Percentiles rank a stretch among this genome's conserved stretches.
These are phyloP conservation scores for Bombus ignitus DNA, from an alignment of 1,140 invertebrate species.

Conservation along the genomic window DNA sequence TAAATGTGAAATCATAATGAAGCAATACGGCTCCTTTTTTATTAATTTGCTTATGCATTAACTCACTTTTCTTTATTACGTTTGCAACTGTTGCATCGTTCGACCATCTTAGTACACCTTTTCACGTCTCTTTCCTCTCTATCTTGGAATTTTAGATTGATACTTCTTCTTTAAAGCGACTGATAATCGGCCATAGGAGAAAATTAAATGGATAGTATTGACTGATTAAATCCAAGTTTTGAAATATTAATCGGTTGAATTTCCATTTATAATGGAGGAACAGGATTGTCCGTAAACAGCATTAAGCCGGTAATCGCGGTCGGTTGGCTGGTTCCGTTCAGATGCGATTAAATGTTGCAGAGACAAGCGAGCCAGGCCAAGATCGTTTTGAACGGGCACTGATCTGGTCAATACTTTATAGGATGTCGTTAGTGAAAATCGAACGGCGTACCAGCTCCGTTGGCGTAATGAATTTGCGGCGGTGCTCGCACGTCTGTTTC, in stretches of 20 bases:
- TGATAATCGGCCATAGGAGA: no score
- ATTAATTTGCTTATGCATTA: neutral
- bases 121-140: neutral
- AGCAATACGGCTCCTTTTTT: neutral
- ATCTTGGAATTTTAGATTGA: neutral
- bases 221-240: no score
- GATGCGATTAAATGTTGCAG: conserved; percentile 26
- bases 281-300: neutral
- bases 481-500: conserved; percentile 47
- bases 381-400: conserved; percentile 2
- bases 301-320: neutral
- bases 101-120: no score
- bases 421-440: conserved; percentile 65
- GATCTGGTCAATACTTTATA: conserved; percentile 62
- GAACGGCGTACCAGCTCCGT: conserved; percentile 61
- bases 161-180: neutral
- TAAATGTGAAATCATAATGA: neutral
- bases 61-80: neutral
- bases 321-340: neutral
- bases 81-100: neutral
- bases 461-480: conserved; percentile 67
- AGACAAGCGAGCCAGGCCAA: conserved; percentile 12
- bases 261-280: neutral
- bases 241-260: neutral
- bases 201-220: no score